Base-by-base conservation (phyloP, 2,113 vertebrate genomes). In the Archilochus colubris region DNA sequence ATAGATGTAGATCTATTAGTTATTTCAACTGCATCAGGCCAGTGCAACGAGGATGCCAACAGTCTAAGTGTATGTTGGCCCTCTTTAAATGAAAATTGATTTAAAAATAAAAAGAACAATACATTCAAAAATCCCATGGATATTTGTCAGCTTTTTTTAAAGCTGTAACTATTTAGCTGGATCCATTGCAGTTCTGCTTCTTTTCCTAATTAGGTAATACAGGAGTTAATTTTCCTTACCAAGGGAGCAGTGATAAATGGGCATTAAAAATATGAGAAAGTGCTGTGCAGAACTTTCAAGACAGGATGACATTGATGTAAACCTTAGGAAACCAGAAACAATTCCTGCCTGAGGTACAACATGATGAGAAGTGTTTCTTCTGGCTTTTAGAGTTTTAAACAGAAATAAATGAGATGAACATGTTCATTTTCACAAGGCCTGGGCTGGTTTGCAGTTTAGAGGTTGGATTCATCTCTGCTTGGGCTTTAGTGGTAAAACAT, bases 201-300 rank as follows among this genome's bases (percentile, higher is more conserved):
- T 93, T 93, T 94, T 95, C 96, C 96, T 96, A 96, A 96, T 96
- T 96, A 97, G 97, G 97, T 96, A 96, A 84, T 54, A 55, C 10
- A 88, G 85, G 87, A 93, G 88, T 92, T 79, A 86, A 90, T 73
- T 89, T 96, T 92, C 86, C 72, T 85, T 85, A 68, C 87, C 30
- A 50, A 83, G 70, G 27, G 23, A 80, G 36, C 14, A 28, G 66
- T 86, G 93, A 93, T 88, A 96, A 96, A 95, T 79, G 58, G 68
- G 90, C 31, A 28, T 46, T 11, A 90, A 86, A 80, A 87, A 22
- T n/a, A 66, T 12, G n/a, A 54, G 77, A 36, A 54, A 89, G 28
- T 74, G 16, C 55, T 62, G 54, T 57, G 54, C 48, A 83, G 72
- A 92, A 66, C 38, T 89, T 91, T 82, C 48, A 95, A 80, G 67